Conservation (phyloP, 2,888 invertebrate genomes). For the Spilarctia lutea region DNA sequence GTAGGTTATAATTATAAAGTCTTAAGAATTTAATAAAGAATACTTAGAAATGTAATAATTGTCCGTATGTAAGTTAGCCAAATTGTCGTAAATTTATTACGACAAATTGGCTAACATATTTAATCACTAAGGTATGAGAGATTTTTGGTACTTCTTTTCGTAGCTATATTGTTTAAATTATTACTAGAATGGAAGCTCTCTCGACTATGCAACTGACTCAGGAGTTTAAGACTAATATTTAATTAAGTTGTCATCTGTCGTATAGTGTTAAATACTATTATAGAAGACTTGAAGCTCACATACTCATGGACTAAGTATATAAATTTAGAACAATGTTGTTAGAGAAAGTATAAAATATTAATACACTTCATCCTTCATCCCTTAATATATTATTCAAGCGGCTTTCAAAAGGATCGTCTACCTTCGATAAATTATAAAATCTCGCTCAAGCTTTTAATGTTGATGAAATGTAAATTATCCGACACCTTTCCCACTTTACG, state of each 20-base stretch:
- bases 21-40: no score
- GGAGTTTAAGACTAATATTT: neutral
- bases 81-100: no score
- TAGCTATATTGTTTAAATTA: no score
- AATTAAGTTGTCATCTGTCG: neutral
- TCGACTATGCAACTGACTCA: neutral
- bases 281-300: neutral
- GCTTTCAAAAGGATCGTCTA: slow-evolving; percentile 67
- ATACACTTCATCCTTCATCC: slow-evolving; percentile 58
- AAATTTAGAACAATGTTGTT: slow-evolving; percentile 13
- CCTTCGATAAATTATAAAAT: slow-evolving; percentile 74
- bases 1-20: no score
- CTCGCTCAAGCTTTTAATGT: slow-evolving; percentile 60
- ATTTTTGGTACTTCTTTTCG: no score
- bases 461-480: slow-evolving; percentile 69
- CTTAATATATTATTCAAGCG: slow-evolving; percentile 68
- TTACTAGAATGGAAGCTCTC: no score
- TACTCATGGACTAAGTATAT: neutral
- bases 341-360: slow-evolving; percentile 66
- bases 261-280: neutral
- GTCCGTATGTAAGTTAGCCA: no score
- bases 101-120: no score
- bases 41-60: no score
- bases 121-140: no score
- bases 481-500: slow-evolving; percentile 46